Evolutionary conservation across 2,113 vertebrate species (phyloP).

Genomic region (Irena cyanogastra): DNA sequence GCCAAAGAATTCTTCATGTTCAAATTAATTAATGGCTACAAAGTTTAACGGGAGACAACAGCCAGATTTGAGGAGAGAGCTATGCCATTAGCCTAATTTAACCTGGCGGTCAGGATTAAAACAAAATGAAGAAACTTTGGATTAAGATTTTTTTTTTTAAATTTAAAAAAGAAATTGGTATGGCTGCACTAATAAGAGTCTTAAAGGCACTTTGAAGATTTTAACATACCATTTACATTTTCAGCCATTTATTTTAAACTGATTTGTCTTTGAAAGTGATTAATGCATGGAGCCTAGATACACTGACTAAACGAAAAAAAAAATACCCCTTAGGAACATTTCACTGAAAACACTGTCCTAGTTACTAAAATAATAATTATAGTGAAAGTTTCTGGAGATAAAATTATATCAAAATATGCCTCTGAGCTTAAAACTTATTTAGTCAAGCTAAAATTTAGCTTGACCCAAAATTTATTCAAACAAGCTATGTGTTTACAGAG

Average conservation of each 20-base stretch:
- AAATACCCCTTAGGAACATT: background rate
- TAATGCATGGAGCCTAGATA: slow-evolving; percentile 26
- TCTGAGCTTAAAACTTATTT: slow-evolving; percentile 39
- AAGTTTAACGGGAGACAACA: background rate
- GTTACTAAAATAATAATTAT: slow-evolving; percentile 40
- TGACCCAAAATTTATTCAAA: background rate
- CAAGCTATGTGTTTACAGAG: background rate
- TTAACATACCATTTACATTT: slow-evolving; percentile 21
- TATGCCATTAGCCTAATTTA: background rate
- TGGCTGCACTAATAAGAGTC: background rate
- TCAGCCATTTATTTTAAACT: slow-evolving; percentile 31
- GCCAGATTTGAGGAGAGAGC: background rate
- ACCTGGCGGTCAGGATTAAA: background rate
- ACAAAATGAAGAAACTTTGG: background rate
- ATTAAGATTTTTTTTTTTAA: background rate
- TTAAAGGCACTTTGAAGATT: background rate
- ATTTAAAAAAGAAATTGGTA: too few relatives aligned
- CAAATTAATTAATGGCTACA: background rate
- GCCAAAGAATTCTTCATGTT: background rate
- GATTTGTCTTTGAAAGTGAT: slow-evolving; percentile 48
- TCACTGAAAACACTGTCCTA: slow-evolving; percentile 23
- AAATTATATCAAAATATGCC: slow-evolving; percentile 28
- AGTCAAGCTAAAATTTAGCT: slow-evolving; percentile 24
- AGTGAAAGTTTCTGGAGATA: slow-evolving; percentile 25
- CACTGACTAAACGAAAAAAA: slow-evolving; percentile 11